Evolutionary conservation across 2,797 vertebrate species (phyloP).

Genomic region (Danio tinwini): DNA sequence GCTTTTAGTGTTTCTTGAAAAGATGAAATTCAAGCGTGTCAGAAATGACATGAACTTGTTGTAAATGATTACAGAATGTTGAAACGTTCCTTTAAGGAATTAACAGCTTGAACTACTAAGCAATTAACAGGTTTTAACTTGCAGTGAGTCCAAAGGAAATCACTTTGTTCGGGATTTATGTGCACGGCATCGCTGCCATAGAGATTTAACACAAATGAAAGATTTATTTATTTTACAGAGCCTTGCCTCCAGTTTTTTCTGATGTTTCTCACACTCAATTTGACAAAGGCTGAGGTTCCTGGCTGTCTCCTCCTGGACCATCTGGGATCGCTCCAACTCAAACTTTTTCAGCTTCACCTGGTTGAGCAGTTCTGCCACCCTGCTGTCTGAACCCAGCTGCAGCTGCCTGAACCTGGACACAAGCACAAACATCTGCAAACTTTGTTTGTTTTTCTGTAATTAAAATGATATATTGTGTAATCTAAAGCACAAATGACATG

Average conservation of each 20-base stretch:
- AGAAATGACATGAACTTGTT: background rate
- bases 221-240: background rate
- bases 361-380: slow-evolving; percentile 88
- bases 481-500: no score
- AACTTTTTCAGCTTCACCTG: slow-evolving; percentile 92
- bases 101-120: background rate
- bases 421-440: background rate
- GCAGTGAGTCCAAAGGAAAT: background rate
- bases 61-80: background rate
- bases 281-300: slow-evolving; percentile 91
- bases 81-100: background rate
- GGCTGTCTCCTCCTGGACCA: slow-evolving; percentile 92
- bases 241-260: slow-evolving; percentile 95
- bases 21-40: background rate
- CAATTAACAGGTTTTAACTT: slow-evolving; percentile 7
- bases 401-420: slow-evolving; percentile 87
- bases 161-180: background rate
- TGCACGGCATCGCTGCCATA: background rate
- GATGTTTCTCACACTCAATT: slow-evolving; percentile 95
- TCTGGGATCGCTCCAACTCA: slow-evolving; percentile 90
- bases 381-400: slow-evolving; percentile 89
- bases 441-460: no score
- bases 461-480: no score
- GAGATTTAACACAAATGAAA: background rate
- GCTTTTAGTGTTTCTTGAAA: background rate